Base-by-base conservation (phyloP, 2,888 invertebrate species). In the Nezara viridula region DNA sequence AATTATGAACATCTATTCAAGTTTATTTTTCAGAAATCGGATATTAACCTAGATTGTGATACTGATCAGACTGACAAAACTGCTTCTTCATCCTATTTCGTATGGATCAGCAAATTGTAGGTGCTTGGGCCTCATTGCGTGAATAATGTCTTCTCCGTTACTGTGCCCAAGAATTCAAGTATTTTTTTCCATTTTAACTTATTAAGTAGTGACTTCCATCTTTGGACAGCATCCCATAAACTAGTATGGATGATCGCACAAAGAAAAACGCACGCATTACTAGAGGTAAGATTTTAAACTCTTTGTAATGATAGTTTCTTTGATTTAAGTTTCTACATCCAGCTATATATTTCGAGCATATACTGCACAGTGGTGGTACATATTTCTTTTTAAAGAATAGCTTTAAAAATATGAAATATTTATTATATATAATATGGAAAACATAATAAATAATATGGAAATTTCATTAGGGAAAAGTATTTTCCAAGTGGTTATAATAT, bases 71-170 rank as follows among this genome's bases (percentile, higher is more conserved):
- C 77, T 21, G 44, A 77, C 40, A 77, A 77, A 77, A 77, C 77
- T 77, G 77, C 77, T 44, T 77, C 40, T 40, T 77, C 77, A 77
- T 77, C 77, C 77, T 37, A 77, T 77, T 77, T 77, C 77, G 24
- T 24, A 40, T n/a, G 44, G 77, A 77, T 77, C 77, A 77, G 77
- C 77, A 77, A 40, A 77, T 77, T 77, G n/a, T 77, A 24, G 21
- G 44, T 40, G 44, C 77, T 44, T 21, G 77, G 77, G 27, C 40
- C 77, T 77, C 77, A 77, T 77, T 77, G 44, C 77, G 44, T 21
- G 77, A 77, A 77, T 77, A 24, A 77, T 77, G 77, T 77, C 77
- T 77, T 37, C 77, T 77, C 44, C 12, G 21, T n/a, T 77, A 16
- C 16, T 32, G 32, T 66, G 14, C 66, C 12, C 66, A 27, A 66